These are phyloP conservation scores for Hypena proboscidalis DNA, from an alignment of 2,888 invertebrate genomes.

Conservation along the genomic window DNA sequence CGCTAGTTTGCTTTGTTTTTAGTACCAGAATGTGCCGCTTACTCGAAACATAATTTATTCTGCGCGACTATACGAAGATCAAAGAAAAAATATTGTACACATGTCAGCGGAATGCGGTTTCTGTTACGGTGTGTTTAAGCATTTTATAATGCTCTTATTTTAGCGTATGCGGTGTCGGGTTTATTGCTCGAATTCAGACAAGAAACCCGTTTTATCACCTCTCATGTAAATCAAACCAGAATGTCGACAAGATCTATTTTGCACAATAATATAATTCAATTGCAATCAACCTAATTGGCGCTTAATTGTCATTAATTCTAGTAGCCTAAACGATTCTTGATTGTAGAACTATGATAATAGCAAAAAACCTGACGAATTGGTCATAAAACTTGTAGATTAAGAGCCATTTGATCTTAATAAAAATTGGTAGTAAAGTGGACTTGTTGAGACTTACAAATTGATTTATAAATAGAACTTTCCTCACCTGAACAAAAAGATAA, in stretches of 20 bases:
- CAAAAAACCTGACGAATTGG: constrained; percentile 7
- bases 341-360: not conserved
- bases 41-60: constrained; percentile 40
- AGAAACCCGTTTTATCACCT: constrained; percentile 5
- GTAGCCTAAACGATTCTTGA: constrained; percentile 7
- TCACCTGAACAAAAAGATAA: not conserved
- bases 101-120: constrained; percentile 17
- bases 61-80: constrained; percentile 27
- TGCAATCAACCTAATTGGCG: constrained; percentile 6
- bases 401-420: not conserved
- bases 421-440: constrained; percentile 1
- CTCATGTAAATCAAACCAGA: constrained; percentile 2
- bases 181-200: constrained; percentile 16
- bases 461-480: not conserved
- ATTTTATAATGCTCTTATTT: constrained; percentile 29
- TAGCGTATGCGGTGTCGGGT: constrained; percentile 13
- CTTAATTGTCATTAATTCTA: constrained; percentile 6
- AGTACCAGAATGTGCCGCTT: constrained; percentile 34
- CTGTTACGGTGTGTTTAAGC: constrained; percentile 17
- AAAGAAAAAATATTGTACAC: constrained; percentile 17
- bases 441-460: not conserved
- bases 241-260: not conserved
- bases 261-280: constrained; percentile 4
- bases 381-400: constrained; percentile 5
- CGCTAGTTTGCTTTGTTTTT: constrained; percentile 45